Evolutionary conservation across 2,113 vertebrate species (phyloP).

Genomic region (Hydropotes inermis): DNA sequence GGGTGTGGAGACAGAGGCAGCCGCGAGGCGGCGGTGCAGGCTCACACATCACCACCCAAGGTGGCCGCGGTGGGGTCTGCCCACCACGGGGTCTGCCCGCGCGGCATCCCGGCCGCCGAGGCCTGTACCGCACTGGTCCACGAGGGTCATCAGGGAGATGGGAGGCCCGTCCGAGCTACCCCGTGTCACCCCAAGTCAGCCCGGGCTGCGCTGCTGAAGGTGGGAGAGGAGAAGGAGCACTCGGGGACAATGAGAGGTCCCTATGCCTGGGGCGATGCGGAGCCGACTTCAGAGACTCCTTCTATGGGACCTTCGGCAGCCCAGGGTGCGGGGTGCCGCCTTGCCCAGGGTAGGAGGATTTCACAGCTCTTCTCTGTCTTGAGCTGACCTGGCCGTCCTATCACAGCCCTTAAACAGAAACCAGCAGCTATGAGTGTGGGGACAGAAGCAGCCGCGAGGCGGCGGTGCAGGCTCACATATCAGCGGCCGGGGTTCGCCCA

Average conservation of each 20-base stretch:
- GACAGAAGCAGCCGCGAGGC: neutral
- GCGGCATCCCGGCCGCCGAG: accelerated
- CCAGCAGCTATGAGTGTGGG: accelerated
- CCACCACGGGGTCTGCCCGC: accelerated
- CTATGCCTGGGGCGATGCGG: accelerated
- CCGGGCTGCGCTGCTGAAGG: accelerated
- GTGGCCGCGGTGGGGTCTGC: neutral
- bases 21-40: too few species aligned
- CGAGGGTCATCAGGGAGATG: accelerated
- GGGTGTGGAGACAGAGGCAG: too few species aligned
- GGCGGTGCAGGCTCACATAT: neutral
- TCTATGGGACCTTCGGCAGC: accelerated
- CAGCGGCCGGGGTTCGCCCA: accelerated
- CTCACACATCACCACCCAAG: too few species aligned
- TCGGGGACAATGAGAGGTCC: neutral
- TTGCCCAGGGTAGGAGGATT: accelerated
- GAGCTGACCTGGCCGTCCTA: accelerated
- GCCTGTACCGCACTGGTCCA: accelerated
- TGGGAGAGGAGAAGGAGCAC: neutral
- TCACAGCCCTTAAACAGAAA: accelerated
- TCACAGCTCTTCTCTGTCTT: accelerated
- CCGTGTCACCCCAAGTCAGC: neutral
- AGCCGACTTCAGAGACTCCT: accelerated
- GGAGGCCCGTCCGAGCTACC: accelerated
- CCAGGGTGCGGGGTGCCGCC: accelerated